Conservation (phyloP, 2,113 vertebrate genomes). For the Octodon degus region DNA sequence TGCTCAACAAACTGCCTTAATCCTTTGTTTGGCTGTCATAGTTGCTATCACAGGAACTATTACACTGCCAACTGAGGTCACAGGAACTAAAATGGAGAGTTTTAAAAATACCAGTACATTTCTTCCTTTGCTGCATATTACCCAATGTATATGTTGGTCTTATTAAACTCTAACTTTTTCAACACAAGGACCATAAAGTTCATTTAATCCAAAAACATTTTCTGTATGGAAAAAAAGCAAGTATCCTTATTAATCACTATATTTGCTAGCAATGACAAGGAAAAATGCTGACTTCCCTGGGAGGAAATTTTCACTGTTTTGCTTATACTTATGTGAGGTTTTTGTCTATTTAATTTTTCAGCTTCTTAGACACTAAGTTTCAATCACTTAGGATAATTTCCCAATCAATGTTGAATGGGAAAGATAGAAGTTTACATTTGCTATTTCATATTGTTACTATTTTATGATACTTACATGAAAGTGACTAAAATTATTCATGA, state of each 20-base stretch:
- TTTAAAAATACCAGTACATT: neutral
- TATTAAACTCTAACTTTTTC: slow-evolving; percentile 40
- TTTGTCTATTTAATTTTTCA: slow-evolving; percentile 12
- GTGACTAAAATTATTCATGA: slow-evolving; percentile 7
- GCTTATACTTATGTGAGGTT: neutral
- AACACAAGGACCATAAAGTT: neutral
- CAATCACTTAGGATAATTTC: neutral
- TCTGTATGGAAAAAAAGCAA: neutral
- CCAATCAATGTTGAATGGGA: neutral
- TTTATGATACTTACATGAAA: slow-evolving; percentile 32
- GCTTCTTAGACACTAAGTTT: neutral
- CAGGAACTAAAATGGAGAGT: slow-evolving; percentile 50
- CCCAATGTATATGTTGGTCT: neutral
- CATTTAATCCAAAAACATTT: slow-evolving; percentile 3
- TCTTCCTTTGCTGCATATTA: neutral
- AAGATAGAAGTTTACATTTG: neutral
- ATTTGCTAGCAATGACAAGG: neutral
- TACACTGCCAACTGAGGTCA: neutral
- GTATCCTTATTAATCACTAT: neutral
- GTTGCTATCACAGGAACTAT: slow-evolving; percentile 22
- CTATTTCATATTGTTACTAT: neutral
- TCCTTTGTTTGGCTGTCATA: slow-evolving; percentile 65
- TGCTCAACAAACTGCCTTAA: slow-evolving; percentile 42
- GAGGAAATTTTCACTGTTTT: neutral
- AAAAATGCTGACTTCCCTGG: neutral